Evolutionary conservation across 2,888 invertebrate genomes (phyloP).

Genomic region (Philaethria dido): DNA sequence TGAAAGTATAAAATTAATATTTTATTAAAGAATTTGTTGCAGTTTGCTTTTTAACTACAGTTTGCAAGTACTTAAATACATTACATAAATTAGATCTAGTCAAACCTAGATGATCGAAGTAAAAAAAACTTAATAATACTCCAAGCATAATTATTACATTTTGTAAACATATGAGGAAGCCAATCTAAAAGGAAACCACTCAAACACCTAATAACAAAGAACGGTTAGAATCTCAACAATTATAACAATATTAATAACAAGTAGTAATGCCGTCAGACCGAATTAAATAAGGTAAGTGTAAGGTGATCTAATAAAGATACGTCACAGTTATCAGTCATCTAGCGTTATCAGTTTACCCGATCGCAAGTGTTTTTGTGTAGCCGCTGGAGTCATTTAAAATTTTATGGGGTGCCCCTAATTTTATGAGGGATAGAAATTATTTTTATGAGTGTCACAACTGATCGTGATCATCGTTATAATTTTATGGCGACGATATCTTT

Average conservation of each 20-base stretch:
- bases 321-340: conserved; percentile 41
- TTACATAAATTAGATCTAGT: no score
- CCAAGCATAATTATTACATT: no score
- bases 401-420: conserved; percentile 43
- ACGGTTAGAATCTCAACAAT: conserved; percentile 14
- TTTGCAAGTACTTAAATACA: no score
- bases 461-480: conserved; percentile 36
- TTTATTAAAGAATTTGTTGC: no score
- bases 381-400: conserved; percentile 33
- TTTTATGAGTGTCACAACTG: conserved; percentile 40
- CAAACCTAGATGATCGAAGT: no score
- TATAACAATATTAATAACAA: conserved; percentile 29
- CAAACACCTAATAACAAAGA: neutral
- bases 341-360: conserved; percentile 44
- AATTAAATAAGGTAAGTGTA: conserved; percentile 44
- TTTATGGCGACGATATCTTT: conserved; percentile 34
- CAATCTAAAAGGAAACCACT: neutral
- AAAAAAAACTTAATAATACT: no score
- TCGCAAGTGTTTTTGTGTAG: conserved; percentile 44
- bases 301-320: conserved; percentile 46
- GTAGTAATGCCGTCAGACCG: conserved; percentile 36
- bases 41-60: no score
- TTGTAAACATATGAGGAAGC: neutral
- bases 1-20: no score
- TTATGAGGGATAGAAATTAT: conserved; percentile 36